A percentile compares a stretch with the other conserved stretches of the same genome.
phyloP scores from a whole-genome alignment of 2,797 vertebrate species.

The Gymnoscopelus microlampas region DNA sequence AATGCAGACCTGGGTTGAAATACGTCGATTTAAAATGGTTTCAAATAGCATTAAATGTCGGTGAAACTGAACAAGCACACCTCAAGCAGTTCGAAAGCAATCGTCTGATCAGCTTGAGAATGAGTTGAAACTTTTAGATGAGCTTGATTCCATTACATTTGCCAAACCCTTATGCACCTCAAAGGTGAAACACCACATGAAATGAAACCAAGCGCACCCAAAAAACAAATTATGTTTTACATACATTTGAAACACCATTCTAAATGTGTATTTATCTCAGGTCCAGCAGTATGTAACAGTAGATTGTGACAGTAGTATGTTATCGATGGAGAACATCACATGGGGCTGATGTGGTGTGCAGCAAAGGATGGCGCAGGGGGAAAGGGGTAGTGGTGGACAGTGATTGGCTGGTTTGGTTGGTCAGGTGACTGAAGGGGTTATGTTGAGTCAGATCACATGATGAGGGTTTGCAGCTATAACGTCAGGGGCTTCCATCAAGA shows the following conservation, averaged over 20 bases:
- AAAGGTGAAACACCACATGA: constrained; percentile 22
- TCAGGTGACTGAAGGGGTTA: constrained; percentile 83
- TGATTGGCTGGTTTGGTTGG: constrained; percentile 84
- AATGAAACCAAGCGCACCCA: constrained; percentile 38
- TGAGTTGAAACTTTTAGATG: constrained; percentile 9
- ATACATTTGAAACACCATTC: constrained; percentile 13
- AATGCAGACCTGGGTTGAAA: constrained; percentile 70
- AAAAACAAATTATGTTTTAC: background rate
- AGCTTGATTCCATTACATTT: constrained; percentile 12
- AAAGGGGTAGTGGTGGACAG: constrained; percentile 80
- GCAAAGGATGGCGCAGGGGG: constrained; percentile 80
- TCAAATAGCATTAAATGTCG: constrained; percentile 7
- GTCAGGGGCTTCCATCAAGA: constrained; percentile 84
- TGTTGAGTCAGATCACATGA: constrained; percentile 87
- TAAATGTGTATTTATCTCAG: constrained; percentile 54
- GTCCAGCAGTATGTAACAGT: constrained; percentile 68
- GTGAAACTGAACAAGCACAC: constrained; percentile 11
- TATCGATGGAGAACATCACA: constrained; percentile 88
- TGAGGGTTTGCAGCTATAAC: constrained; percentile 86
- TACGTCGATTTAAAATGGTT: constrained; percentile 43
- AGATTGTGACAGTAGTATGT: constrained; percentile 82
- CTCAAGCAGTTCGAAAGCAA: constrained; percentile 24
- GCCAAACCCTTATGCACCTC: background rate
- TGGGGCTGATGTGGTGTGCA: constrained; percentile 83
- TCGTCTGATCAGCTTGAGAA: constrained; percentile 29